Evolutionary conservation across 2,888 invertebrate genomes (phyloP), one percentile per base, ranked within the genome.

Genomic region (Philhelius pedissequus): DNA sequence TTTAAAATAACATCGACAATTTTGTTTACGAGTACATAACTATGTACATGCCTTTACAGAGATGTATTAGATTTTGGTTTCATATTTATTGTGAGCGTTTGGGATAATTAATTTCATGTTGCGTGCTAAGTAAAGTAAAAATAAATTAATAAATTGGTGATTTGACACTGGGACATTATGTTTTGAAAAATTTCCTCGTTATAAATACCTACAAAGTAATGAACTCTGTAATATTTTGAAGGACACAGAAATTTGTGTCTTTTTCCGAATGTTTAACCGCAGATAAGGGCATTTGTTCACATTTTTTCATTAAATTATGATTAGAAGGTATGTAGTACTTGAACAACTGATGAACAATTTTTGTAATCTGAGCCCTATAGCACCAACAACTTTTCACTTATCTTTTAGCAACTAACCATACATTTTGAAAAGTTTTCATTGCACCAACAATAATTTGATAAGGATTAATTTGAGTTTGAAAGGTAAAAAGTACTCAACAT

Each of bases 1-100:
- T 64, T 45, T 11, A 45, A 64, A 64, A 64, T 64, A 32, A 45
- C 62, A 64, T 64, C 32, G 62, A 64, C 20, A 45, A 45, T 45
- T 62, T 64, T 32, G 27, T 45, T 64, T 64, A 43, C 43, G 58
- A 30, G 22, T 40, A 43, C 40, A 43, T 22, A 9, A 62, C 27
- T 62, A 54, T 38, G 58, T 38, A 9, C 62, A 27, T 27, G 18
- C 32, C 45, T 18, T n/a, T 45, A 18, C 18, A 45, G 30, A 45
- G 18, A 64, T 30, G 30, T 32, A 45, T 64, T 30, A 15, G 13
- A 64, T 30, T 13, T 0, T 1, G 13, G 62, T 64, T n/a, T n/a
- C 18, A 45, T 64, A 64, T 45, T 64, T 32, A 60, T 40, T 22
- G 27, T 2, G 9, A 8, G 22, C 27, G 43, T 43, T 40, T 9